Conservation (phyloP, 2,888 invertebrate species). For the Drosophila paramelanica region DNA sequence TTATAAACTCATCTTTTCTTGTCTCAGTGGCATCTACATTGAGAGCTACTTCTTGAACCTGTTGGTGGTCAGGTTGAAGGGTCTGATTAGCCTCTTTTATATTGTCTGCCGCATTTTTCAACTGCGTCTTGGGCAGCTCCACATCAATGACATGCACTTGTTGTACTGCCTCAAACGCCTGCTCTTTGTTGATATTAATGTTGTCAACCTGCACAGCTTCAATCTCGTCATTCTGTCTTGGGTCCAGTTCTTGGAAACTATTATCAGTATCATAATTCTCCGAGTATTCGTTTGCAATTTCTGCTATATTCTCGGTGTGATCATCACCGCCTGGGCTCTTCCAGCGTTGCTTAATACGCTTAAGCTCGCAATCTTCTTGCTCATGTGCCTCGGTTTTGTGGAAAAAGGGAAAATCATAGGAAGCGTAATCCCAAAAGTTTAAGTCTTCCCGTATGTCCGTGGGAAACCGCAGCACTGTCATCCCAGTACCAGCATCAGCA, state of each 20-base stretch:
- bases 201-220: background rate
- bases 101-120: background rate
- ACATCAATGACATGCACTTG: background rate
- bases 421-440: slow-evolving; percentile 78
- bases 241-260: background rate
- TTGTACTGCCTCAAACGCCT: background rate
- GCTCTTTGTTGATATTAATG: background rate
- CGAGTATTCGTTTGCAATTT: background rate
- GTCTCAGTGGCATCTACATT: background rate
- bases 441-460: slow-evolving; percentile 46
- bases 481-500: slow-evolving; percentile 86
- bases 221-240: background rate
- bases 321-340: background rate
- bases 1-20: background rate
- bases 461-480: slow-evolving; percentile 86
- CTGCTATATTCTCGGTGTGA: background rate
- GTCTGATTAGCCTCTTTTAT: background rate
- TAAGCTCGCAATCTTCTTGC: slow-evolving; percentile 25
- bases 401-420: slow-evolving; percentile 63
- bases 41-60: background rate
- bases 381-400: slow-evolving; percentile 23
- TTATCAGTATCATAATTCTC: background rate
- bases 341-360: slow-evolving; percentile 45
- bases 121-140: background rate
- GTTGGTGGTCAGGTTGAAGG: background rate